These are phyloP conservation scores for Corythornis vintsioides DNA, from an alignment of 2,113 vertebrate genomes.

Conservation along the genomic window DNA sequence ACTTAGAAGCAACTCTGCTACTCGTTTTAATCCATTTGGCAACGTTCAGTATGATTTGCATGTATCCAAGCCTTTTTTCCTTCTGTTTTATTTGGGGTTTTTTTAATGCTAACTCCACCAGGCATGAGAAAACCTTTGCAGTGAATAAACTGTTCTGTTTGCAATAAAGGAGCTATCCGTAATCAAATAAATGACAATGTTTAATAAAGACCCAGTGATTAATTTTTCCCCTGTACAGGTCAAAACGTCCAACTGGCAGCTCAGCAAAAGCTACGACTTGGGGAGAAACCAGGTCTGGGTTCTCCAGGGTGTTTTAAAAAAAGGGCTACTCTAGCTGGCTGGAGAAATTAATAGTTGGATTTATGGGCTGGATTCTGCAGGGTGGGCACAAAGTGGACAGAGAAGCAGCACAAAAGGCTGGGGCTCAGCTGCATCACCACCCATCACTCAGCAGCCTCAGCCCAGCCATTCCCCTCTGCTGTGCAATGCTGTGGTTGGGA, in stretches of 20 bases:
- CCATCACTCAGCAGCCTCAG: background rate
- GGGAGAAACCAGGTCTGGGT: background rate
- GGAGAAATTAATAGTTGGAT: background rate
- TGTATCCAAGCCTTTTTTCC: conserved; percentile 39
- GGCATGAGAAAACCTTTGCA: conserved; percentile 43
- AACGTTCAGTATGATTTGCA: conserved; percentile 57
- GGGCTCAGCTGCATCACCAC: background rate
- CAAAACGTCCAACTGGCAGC: background rate
- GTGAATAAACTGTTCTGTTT: conserved; percentile 46
- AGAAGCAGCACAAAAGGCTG: background rate
- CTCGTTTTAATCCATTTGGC: conserved; percentile 4
- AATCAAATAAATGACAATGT: conserved; percentile 20
- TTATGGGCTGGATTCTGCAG: background rate
- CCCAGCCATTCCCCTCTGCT: background rate
- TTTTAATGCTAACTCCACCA: conserved; percentile 8
- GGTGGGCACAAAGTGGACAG: background rate
- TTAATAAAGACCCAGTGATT: background rate
- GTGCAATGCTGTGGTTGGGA: background rate
- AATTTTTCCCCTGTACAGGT: background rate
- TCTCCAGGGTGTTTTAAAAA: background rate
- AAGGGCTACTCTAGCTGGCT: background rate
- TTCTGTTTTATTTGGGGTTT: background rate
- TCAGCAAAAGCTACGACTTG: background rate
- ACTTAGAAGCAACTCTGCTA: conserved; percentile 24
- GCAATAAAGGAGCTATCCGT: conserved; percentile 40